A percentile compares a stretch with the other conserved stretches of the same genome.
Conservation (phyloP, 2,888 invertebrate species). For the Ernsta delagoae region DNA sequence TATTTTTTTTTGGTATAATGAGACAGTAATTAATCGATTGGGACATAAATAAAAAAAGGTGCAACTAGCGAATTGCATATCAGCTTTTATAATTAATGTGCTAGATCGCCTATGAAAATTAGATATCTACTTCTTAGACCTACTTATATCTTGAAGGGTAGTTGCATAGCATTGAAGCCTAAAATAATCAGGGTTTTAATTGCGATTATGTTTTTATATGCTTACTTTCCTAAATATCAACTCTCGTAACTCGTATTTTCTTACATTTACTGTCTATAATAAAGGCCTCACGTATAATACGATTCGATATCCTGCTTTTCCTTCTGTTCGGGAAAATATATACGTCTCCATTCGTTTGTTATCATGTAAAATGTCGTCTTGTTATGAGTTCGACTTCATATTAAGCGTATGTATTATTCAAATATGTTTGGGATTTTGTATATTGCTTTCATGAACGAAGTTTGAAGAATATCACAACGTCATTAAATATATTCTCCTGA, state of each 20-base stretch:
- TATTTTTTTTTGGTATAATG: too few relatives aligned
- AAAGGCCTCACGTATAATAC: constrained; percentile 10
- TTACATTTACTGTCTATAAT: constrained; percentile 3
- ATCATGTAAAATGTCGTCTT: constrained; percentile 5
- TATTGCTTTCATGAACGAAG: background rate
- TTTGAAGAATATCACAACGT: background rate
- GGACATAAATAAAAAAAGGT: too few relatives aligned
- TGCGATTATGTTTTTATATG: too few relatives aligned
- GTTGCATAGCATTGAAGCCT: too few relatives aligned
- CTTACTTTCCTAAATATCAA: background rate
- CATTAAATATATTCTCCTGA: background rate
- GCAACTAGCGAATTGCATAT: too few relatives aligned
- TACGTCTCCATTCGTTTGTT: constrained; percentile 6
- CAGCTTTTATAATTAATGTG: too few relatives aligned
- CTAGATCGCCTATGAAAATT: too few relatives aligned
- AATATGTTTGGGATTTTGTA: constrained; percentile 5
- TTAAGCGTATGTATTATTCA: constrained; percentile 5
- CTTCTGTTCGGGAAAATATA: background rate
- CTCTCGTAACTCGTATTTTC: background rate
- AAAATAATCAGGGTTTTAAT: too few relatives aligned
- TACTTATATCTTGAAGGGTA: too few relatives aligned
- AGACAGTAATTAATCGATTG: too few relatives aligned
- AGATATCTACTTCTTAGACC: too few relatives aligned
- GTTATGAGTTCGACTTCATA: constrained; percentile 1
- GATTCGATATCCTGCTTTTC: constrained; percentile 16